Base-by-base conservation (phyloP, 1,140 invertebrate genomes). In the Drosophila nikananu region DNA sequence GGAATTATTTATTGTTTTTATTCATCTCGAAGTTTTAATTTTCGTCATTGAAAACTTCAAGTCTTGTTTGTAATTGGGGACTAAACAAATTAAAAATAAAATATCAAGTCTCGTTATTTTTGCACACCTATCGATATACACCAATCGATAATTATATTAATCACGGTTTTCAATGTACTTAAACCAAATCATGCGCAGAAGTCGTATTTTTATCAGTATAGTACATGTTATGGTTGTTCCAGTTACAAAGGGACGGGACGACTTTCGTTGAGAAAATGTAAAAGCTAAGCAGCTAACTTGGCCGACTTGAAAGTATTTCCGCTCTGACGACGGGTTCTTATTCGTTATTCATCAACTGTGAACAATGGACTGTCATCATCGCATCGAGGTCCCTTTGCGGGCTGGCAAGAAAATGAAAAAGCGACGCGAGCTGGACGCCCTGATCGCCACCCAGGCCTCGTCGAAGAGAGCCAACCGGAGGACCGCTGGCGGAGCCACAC, bases 371-470 rank as follows among this genome's bases (percentile, higher is more conserved):
- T 91, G 91, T 37, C 82, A 83, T 55, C 90, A 80, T 61, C 89
- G 90, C 44, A 93, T 93, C 48, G 91, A 80, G 60, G 93, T 93
- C 51, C 93, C 93, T 35, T 49, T 93, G 37, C 79, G 93, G 51
- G 86, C 92, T 32, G 93, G 89, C 12, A 94, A 94, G 67, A 94
- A 94, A 87, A 94, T 94, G 93, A 90, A 93, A 61, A 94, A 94
- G 82, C 86, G 94, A 30, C 92, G 93, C 57, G 94, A 94, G 75
- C 79, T 94, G 32, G 94, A 94, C 71, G 94, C 94, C 27, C 76
- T 94, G n/a, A 93, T 94, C 60, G 89, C 92, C 63, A 63, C 63
- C 51, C 89, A 92, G 59, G 83, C 90, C 39, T 57, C 89, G 19
- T 80, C 82, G 35, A 92, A 91, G 64, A 79, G 83, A 55, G 77